Evolutionary conservation across 2,113 vertebrate genomes (phyloP).

Genomic region (Motacilla alba): DNA sequence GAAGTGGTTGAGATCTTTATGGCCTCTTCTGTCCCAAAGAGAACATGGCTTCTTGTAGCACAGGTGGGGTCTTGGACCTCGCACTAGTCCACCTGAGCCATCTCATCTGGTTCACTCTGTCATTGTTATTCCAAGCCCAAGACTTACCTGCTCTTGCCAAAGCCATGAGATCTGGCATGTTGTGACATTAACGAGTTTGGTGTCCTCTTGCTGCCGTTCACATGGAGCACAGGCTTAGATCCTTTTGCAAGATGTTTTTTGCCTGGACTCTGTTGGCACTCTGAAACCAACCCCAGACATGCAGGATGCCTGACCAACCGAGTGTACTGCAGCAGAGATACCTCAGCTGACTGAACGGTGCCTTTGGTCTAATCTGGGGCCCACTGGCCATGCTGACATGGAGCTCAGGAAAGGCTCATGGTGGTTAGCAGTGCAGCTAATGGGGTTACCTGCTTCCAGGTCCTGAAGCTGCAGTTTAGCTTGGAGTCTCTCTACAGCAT

Average conservation of each 20-base stretch:
- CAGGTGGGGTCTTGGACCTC: background rate
- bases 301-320: background rate
- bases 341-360: background rate
- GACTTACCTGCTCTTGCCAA: background rate
- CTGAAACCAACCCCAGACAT: background rate
- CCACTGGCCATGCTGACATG: fast-evolving
- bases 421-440: background rate
- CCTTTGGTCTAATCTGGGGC: background rate
- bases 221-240: fast-evolving
- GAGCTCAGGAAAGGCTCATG: background rate
- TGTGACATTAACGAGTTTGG: background rate
- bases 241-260: background rate
- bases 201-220: background rate
- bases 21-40: background rate
- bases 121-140: background rate
- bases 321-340: fast-evolving
- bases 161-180: fast-evolving
- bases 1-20: background rate
- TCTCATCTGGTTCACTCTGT: background rate
- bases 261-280: background rate
- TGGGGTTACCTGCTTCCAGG: background rate
- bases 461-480: background rate
- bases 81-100: background rate
- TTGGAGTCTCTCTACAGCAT: background rate
- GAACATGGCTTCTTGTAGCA: background rate